These are phyloP conservation scores for Marmota monax DNA, from an alignment of 2,113 vertebrate species.

Conservation along the genomic window DNA sequence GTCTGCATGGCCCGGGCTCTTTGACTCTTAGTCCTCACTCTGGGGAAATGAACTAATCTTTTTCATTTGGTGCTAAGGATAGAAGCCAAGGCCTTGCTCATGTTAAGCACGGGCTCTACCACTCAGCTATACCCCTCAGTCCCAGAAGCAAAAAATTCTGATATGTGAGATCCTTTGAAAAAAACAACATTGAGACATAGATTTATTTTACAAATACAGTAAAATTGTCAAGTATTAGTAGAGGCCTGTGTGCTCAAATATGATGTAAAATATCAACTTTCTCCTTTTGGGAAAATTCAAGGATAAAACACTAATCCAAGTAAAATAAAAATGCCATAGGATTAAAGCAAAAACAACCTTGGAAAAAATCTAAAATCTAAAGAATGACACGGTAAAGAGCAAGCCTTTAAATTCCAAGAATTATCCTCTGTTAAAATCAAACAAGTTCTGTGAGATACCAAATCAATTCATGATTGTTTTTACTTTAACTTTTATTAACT, in stretches of 20 bases:
- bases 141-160: not conserved
- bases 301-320: not conserved
- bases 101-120: not conserved
- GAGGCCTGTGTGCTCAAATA: not conserved
- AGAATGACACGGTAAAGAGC: slow-evolving; percentile 10
- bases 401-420: not conserved
- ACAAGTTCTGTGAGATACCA: not conserved
- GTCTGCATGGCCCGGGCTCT: not conserved
- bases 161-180: not conserved
- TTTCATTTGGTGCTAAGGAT: not conserved
- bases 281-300: not conserved
- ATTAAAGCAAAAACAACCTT: not conserved
- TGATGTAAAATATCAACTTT: not conserved
- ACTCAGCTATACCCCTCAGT: not conserved
- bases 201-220: too few relatives aligned
- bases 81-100: not conserved
- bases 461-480: not conserved
- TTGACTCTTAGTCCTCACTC: not conserved
- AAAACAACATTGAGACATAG: not conserved
- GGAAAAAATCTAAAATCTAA: slow-evolving; percentile 1
- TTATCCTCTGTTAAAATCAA: not conserved
- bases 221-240: not conserved
- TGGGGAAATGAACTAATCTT: not conserved
- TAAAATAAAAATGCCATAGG: not conserved
- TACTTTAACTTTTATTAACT: not conserved